phyloP scores from a whole-genome alignment of 2,113 vertebrate genomes.

The Alethe diademata region DNA sequence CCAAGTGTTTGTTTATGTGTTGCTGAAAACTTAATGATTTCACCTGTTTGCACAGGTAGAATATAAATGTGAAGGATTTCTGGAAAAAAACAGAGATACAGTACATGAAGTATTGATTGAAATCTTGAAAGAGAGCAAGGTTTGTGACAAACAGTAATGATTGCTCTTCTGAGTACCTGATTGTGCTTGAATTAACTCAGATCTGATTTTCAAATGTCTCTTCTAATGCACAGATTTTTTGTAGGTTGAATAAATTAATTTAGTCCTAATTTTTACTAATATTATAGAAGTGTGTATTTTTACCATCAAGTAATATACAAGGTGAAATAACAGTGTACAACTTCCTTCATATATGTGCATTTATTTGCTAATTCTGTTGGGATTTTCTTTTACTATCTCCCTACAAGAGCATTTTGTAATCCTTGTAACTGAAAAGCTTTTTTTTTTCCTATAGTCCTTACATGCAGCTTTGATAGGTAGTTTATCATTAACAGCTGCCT shows the following conservation, averaged over 20 bases:
- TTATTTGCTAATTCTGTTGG: background rate
- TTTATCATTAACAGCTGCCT: constrained; percentile 13
- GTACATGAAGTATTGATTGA: constrained; percentile 90
- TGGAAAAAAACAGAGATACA: constrained; percentile 96
- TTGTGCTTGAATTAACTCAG: background rate
- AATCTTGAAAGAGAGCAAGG: constrained; percentile 87
- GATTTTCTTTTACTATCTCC: background rate
- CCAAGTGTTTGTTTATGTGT: background rate
- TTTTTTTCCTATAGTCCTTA: background rate
- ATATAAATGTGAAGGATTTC: constrained; percentile 92
- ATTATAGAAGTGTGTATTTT: background rate
- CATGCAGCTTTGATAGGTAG: background rate
- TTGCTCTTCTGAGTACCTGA: background rate
- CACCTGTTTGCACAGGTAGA: constrained; percentile 81
- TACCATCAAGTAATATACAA: background rate
- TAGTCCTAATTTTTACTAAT: background rate
- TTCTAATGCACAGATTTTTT: background rate
- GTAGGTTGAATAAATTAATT: background rate
- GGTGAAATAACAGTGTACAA: background rate
- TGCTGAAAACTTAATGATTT: background rate
- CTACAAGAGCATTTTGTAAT: background rate
- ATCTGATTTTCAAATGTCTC: background rate
- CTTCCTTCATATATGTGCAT: background rate
- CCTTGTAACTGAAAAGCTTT: background rate
- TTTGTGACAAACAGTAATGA: constrained; percentile 56